Conservation (phyloP, 2,888 invertebrate species). For the Hydraecia micacea region DNA sequence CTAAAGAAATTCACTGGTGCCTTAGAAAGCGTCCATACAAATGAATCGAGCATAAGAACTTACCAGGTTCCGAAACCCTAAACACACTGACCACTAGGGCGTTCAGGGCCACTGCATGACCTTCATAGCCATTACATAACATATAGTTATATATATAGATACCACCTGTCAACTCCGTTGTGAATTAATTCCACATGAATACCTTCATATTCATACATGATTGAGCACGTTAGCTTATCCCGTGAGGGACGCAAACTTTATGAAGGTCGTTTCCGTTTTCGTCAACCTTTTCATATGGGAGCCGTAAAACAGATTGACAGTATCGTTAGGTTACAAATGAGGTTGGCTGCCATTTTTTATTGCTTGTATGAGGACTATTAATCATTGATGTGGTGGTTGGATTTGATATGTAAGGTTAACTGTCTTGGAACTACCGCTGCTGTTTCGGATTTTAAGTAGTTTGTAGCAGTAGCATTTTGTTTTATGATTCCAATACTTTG, state of each 20-base stretch:
- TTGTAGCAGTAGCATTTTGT: background rate
- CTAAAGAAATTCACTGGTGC: background rate
- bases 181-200: conserved; percentile 48
- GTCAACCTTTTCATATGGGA: conserved; percentile 28
- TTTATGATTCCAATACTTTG: background rate
- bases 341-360: conserved; percentile 32
- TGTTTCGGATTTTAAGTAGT: background rate
- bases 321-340: conserved; percentile 33
- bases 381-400: conserved; percentile 9
- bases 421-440: conserved; percentile 14
- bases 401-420: conserved; percentile 22
- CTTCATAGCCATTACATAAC: conserved; percentile 14
- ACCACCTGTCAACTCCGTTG: conserved; percentile 36
- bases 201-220: conserved; percentile 51
- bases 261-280: conserved; percentile 43
- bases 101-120: conserved; percentile 14
- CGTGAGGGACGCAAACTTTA: conserved; percentile 39
- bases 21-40: background rate
- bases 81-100: background rate
- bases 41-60: background rate
- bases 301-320: conserved; percentile 37
- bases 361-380: conserved; percentile 10
- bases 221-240: conserved; percentile 44
- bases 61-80: background rate
- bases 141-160: background rate